Evolutionary conservation across 2,888 invertebrate genomes (phyloP).

Genomic region (Eristalis tenax): DNA sequence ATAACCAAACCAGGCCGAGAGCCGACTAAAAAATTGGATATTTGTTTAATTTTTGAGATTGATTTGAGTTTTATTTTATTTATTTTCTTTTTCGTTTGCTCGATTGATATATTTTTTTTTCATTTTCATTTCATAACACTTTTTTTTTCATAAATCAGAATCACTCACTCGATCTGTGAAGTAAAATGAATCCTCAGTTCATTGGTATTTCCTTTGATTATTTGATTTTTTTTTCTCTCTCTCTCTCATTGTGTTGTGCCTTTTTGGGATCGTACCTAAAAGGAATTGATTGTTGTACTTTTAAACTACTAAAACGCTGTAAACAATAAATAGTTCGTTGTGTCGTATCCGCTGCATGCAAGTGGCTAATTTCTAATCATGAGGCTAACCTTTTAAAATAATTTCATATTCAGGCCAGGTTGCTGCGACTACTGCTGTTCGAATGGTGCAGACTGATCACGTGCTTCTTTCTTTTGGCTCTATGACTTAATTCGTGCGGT

Average conservation of each 20-base stretch:
- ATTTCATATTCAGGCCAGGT: no score
- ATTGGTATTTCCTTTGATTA: slow-evolving; percentile 32
- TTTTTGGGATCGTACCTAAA: slow-evolving; percentile 82
- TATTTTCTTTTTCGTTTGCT: slow-evolving; percentile 38
- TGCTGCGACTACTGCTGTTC: no score
- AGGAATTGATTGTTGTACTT: slow-evolving; percentile 73
- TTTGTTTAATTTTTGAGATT: slow-evolving; percentile 35
- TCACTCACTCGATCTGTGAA: slow-evolving; percentile 55
- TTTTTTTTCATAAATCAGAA: slow-evolving; percentile 52
- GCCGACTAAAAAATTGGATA: slow-evolving; percentile 30
- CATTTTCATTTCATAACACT: slow-evolving; percentile 47
- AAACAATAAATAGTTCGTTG: slow-evolving; percentile 17
- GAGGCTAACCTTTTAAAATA: slow-evolving; percentile 21
- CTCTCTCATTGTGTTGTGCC: slow-evolving; percentile 74
- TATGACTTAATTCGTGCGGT: no score
- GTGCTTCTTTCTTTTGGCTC: no score
- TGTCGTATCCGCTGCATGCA: slow-evolving; percentile 56
- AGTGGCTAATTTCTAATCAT: slow-evolving; percentile 40
- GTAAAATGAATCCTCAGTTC: slow-evolving; percentile 31
- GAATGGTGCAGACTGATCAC: no score
- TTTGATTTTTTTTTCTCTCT: not conserved
- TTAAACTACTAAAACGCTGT: slow-evolving; percentile 52
- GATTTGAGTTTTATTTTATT: slow-evolving; percentile 20
- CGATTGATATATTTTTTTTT: slow-evolving; percentile 21
- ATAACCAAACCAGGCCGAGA: slow-evolving; percentile 41